A percentile compares a stretch with the other conserved stretches of the same genome.
Conservation (phyloP, 2,888 invertebrate genomes). For the Yponomeuta evonymella region DNA sequence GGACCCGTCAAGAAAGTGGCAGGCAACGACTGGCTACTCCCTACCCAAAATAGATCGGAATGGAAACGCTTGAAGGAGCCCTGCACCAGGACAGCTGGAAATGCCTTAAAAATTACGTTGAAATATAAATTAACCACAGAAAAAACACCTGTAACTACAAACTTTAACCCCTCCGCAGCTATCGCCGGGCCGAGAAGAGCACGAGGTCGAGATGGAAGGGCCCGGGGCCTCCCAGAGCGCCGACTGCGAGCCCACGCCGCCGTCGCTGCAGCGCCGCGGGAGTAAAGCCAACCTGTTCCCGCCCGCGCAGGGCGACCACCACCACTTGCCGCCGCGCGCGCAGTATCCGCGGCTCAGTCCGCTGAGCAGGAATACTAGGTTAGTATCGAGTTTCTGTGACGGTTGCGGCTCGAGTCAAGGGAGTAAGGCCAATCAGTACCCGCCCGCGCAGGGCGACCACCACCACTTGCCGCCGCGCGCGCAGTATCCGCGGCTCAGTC, state of each 20-base stretch:
- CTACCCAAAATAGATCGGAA: no score
- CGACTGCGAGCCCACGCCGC: conserved; percentile 95
- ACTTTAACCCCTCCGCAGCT: conserved; percentile 66
- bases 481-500: conserved; percentile 84
- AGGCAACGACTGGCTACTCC: no score
- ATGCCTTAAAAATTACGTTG: no score
- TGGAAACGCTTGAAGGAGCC: no score
- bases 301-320: conserved; percentile 73
- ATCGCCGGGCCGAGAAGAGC: conserved; percentile 90
- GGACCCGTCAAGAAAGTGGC: no score
- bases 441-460: conserved; percentile 75
- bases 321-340: conserved; percentile 65
- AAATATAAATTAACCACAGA: no score
- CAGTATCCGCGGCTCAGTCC: conserved; percentile 86
- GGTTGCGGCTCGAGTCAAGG: conserved; percentile 48
- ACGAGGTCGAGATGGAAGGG: conserved; percentile 90
- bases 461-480: conserved; percentile 67
- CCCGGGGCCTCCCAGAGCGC: conserved; percentile 93
- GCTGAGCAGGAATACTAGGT: conserved; percentile 83
- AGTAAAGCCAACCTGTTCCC: conserved; percentile 92
- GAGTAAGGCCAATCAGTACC: conserved; percentile 91
- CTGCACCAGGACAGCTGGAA: no score
- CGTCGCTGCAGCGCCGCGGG: conserved; percentile 86
- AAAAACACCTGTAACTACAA: background rate
- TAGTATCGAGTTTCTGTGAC: conserved; percentile 20